These are phyloP conservation scores for Telmatochromis brichardi DNA, from an alignment of 2,113 vertebrate genomes.

Conservation along the genomic window DNA sequence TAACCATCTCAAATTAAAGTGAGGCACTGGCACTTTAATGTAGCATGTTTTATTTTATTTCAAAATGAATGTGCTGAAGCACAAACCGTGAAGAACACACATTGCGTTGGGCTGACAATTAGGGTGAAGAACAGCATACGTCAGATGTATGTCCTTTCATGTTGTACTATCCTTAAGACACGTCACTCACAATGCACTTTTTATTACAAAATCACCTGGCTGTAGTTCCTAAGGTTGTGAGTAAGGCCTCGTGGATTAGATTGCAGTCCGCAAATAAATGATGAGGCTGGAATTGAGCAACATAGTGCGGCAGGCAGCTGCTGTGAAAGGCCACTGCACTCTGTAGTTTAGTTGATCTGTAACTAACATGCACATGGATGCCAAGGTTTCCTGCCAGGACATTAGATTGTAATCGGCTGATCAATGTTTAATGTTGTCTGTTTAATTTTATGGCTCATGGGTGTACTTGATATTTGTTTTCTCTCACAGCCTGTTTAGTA, in stretches of 20 bases:
- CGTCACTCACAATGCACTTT: not conserved
- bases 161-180: not conserved
- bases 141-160: not conserved
- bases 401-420: not conserved
- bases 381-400: not conserved
- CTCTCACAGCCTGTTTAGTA: not conserved
- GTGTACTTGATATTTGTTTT: slow-evolving; percentile 6
- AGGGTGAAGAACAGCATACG: not conserved
- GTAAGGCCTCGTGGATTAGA: not conserved
- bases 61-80: not conserved
- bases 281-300: not conserved
- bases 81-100: not conserved
- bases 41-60: not conserved
- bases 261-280: rapidly evolving
- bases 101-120: not conserved
- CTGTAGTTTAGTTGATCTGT: not conserved
- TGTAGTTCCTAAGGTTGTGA: not conserved
- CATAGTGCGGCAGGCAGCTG: not conserved
- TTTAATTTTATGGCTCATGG: not conserved
- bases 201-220: not conserved
- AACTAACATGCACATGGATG: not conserved
- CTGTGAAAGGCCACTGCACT: not conserved
- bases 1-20: not conserved
- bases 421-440: not conserved
- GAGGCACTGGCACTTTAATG: not conserved